Evolutionary conservation across 2,888 invertebrate genomes (phyloP), one percentile per base, ranked within the genome.

Genomic region (Corythucha ciliata): DNA sequence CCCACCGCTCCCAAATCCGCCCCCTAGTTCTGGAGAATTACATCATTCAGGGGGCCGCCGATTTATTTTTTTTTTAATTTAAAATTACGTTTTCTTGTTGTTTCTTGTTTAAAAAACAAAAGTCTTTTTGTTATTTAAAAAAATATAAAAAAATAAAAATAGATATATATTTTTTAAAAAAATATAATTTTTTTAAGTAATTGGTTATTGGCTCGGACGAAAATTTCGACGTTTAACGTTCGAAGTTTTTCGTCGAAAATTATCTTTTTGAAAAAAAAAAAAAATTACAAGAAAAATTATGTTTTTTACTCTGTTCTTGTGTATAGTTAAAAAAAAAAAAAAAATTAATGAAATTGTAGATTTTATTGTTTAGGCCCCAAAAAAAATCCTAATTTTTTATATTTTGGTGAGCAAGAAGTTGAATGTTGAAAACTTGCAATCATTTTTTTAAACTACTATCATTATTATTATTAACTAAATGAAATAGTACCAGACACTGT

Each of bases 1-100:
- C 27, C 21, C 25, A 14, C 24, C 46, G 39, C 46, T 18, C 34
- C 47, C 39, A 40, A 32, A 48, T 34, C 33, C 45, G 49, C 63
- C 63, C 63, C 61, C 62, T 63, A 60, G 63, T 63, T 63, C 63
- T 63, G 63, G 63, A 63, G 63, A 60, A 44, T 59, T 57, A 61
- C 60, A 63, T 59, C 61, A 55, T 61, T 56, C 53, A 54, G 59
- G 60, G 62, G 63, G 53, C 33, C 42, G 41, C 47, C 27, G n/a
- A n/a, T n/a, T 41, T 26, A 24, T 34, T 22, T 26, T 36, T 48
- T 33, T 29, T 41, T 33, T 24, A 5, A 39, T 12, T 24, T 39
- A 5, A 34, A 14, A 16, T 10, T 7, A 14, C 7, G 22, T 39
- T 16, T 10, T 5, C 39, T 18, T 16, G 20, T 24, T 39, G 12